Conservation (phyloP, 2,113 vertebrate species). For the Isichthys henryi region DNA sequence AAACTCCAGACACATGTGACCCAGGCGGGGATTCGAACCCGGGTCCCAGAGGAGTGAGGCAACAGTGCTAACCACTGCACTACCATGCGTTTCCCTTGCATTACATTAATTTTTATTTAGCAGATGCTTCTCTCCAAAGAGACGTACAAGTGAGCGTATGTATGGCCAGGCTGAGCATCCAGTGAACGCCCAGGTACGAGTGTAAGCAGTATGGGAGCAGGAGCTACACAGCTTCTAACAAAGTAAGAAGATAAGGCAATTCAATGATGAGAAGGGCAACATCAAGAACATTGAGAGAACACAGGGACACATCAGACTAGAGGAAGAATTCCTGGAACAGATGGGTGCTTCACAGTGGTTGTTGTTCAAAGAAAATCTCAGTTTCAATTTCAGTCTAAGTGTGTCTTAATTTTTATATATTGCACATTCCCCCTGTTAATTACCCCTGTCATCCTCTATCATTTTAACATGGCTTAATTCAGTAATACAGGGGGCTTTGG, state of each 20-base stretch:
- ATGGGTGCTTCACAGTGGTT: not conserved
- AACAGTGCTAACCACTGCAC: no score
- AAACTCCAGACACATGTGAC: no score
- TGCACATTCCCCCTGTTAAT: not conserved
- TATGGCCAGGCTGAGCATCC: not conserved
- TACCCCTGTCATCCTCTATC: not conserved
- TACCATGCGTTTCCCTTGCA: no score
- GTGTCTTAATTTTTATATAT: not conserved
- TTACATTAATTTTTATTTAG: not conserved
- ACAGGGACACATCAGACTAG: not conserved
- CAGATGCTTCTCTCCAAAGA: not conserved
- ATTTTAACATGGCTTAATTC: not conserved
- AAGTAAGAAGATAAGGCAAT: not conserved
- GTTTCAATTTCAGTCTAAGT: not conserved
- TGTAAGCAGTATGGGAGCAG: not conserved
- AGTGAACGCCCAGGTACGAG: not conserved
- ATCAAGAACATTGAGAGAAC: not conserved
- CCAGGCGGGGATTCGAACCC: no score
- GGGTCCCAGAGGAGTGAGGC: no score
- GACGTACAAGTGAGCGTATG: not conserved
- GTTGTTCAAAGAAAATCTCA: not conserved
- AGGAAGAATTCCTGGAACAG: not conserved
- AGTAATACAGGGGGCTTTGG: not conserved
- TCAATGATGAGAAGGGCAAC: not conserved
- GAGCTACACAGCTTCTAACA: not conserved